These are phyloP conservation scores for Solea solea DNA, from an alignment of 2,113 vertebrate genomes.

Conservation along the genomic window DNA sequence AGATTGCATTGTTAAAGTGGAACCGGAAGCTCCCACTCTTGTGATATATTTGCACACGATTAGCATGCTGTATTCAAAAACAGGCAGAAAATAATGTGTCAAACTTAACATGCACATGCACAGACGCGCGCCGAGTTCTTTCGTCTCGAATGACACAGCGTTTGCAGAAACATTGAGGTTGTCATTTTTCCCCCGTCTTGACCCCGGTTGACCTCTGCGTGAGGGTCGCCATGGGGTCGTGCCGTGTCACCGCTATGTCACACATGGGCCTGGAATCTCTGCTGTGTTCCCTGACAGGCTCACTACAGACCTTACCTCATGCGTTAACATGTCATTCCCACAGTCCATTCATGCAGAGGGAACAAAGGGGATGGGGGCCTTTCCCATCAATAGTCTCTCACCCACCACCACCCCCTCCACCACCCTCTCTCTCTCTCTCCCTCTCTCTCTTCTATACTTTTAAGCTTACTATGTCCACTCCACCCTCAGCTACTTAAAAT, in stretches of 20 bases:
- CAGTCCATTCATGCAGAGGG: constrained; percentile 40
- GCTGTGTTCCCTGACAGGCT: constrained; percentile 48
- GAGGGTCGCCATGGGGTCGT: constrained; percentile 33
- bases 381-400: constrained; percentile 23
- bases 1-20: constrained; percentile 41
- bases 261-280: constrained; percentile 51
- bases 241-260: constrained; percentile 42
- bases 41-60: constrained; percentile 39
- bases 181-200: constrained; percentile 1
- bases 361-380: constrained; percentile 21
- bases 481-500: constrained; percentile 30
- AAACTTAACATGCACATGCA: neutral
- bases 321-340: constrained; percentile 53
- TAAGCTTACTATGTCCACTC: constrained; percentile 6
- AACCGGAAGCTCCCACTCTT: constrained; percentile 12
- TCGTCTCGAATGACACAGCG: neutral
- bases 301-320: constrained; percentile 48
- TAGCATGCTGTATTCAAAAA: constrained; percentile 26
- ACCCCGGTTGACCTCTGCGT: constrained; percentile 13
- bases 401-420: neutral
- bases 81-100: neutral
- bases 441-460: neutral
- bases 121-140: neutral
- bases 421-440: neutral
- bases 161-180: neutral